Base-by-base conservation (phyloP, 2,113 vertebrate species). In the Ceuthmochares aereus region DNA sequence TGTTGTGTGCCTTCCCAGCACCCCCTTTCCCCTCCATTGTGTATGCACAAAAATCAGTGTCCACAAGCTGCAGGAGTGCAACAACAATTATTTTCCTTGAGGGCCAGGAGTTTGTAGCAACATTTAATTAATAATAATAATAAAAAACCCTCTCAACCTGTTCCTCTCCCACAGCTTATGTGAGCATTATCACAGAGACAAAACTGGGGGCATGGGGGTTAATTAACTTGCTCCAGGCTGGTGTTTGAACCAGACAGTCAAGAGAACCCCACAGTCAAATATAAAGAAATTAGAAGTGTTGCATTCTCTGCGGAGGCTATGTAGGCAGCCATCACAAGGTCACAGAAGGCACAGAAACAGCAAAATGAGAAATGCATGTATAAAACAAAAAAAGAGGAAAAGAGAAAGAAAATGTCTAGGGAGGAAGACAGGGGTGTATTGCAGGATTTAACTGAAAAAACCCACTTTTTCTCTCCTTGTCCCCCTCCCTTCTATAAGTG, bases 401-500 rank as follows among this genome's bases (percentile, higher is more conserved):
- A 67, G 29, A 58, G 43, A 36, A 23, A 6, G 14, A 22, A 80
- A 60, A 76, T 23, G 37, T 32, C 42, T 12, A 1, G 3, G 27
- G 37, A 43, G 62, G 73, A 74, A 67, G 8, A 14, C 11, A 17
- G 12, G n/a, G 12, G 4, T 0, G 14, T 40, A 6, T 10, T 14
- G 40, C 0, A 2, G 32, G 56, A 4, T 81, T 81, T 27, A 18
- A n/a, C 56, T 68, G 47, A 14, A 37, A 42, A 51, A 20, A 16
- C 36, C 30, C 5, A 7, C 3, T 32, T 10, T 63, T 42, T 42
- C n/a, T 55, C 37, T 55, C 10, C 18, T 68, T n/a, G 9, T 47
- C 12, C 2, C 22, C 8, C 6, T 40, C 21, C 19, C 3, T 9
- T 67, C 77, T 2, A 0, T 1, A 58, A 6, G 27, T 15, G 62